A percentile compares a stretch with the other conserved stretches of the same genome.
Evolutionary conservation across 2,888 invertebrate genomes (phyloP).

Genomic region (Pyrochroa serraticornis): DNA sequence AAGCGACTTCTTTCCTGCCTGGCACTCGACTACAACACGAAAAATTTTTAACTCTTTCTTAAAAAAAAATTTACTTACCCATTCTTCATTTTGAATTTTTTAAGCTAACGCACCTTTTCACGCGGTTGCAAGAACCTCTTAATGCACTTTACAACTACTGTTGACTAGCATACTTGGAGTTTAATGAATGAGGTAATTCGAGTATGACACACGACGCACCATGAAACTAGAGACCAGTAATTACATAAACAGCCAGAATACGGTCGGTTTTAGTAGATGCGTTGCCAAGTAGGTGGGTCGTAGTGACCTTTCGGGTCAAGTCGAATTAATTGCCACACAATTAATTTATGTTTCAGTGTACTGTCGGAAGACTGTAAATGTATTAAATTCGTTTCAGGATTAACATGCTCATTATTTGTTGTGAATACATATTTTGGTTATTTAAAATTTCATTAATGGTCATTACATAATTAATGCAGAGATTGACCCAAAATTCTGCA

Average conservation of each 20-base stretch:
- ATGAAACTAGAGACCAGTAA: slow-evolving; percentile 11
- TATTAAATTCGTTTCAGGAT: too few species aligned
- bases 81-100: not conserved
- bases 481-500: too few species aligned
- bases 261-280: slow-evolving; percentile 1
- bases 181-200: slow-evolving; percentile 4
- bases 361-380: not conserved
- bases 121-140: not conserved
- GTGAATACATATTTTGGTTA: too few species aligned
- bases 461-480: too few species aligned
- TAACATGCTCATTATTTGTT: too few species aligned
- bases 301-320: slow-evolving; percentile 2
- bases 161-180: slow-evolving; percentile 7
- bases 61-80: not conserved
- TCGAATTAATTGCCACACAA: slow-evolving; percentile 7
- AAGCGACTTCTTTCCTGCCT: slow-evolving; percentile 3
- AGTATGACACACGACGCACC: slow-evolving; percentile 6
- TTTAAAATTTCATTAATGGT: too few species aligned
- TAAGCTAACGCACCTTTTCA: slow-evolving; percentile 1
- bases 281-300: not conserved
- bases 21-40: not conserved
- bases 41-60: not conserved
- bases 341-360: not conserved
- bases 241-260: slow-evolving; percentile 15
- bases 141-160: slow-evolving; percentile 1